phyloP scores from a whole-genome alignment of 1,140 invertebrate species.

The Drosophila nannoptera region DNA sequence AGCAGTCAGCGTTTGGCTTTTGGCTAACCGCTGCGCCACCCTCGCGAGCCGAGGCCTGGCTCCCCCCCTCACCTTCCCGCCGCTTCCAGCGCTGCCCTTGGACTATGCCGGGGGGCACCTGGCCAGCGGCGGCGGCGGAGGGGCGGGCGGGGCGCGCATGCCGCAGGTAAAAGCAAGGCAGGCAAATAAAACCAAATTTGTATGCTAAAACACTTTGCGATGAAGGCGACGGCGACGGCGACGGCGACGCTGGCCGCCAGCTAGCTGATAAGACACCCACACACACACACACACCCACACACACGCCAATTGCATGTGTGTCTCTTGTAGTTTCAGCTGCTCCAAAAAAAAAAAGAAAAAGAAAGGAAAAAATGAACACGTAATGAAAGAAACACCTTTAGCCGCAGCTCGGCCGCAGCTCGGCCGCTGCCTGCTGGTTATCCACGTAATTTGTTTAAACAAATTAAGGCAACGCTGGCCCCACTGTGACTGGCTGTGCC shows the following conservation, averaged over 20 bases:
- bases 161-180: constrained; percentile 30
- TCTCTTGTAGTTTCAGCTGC: constrained; percentile 73
- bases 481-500: background rate
- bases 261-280: constrained; percentile 57
- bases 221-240: constrained; percentile 14
- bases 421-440: constrained; percentile 35
- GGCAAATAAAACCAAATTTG: constrained; percentile 76
- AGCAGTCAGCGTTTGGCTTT: constrained; percentile 67
- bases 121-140: constrained; percentile 20
- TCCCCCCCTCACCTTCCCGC: too few species aligned
- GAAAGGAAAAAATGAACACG: too few species aligned
- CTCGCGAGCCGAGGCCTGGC: background rate
- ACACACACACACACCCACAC: constrained; percentile 42
- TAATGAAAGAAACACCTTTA: constrained; percentile 29
- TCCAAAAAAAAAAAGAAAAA: constrained; percentile 41
- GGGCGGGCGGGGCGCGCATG: background rate
- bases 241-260: constrained; percentile 40
- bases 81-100: too few species aligned
- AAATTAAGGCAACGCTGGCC: constrained; percentile 58
- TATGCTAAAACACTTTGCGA: constrained; percentile 77
- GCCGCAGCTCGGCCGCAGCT: constrained; percentile 1
- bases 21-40: constrained; percentile 51
- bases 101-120: too few species aligned
- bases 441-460: constrained; percentile 76
- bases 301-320: constrained; percentile 34